Evolutionary conservation across 2,797 vertebrate genomes (phyloP).

Genomic region (Sebastes aleutianus): DNA sequence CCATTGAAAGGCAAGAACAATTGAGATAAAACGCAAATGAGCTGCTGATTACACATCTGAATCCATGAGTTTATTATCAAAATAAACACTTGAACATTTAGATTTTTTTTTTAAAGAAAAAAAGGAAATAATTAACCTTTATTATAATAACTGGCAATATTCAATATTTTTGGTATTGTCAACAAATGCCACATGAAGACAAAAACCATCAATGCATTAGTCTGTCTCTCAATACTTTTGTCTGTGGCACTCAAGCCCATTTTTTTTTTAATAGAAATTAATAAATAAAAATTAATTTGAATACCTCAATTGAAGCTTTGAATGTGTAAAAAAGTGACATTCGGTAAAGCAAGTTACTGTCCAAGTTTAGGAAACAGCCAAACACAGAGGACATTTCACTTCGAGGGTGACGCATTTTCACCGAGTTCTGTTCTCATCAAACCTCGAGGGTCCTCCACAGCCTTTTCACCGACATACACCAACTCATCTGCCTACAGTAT

Average conservation of each 20-base stretch:
- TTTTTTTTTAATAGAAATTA: no score
- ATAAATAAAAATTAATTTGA: no score
- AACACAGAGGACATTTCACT: conserved; percentile 17
- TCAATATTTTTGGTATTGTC: no score
- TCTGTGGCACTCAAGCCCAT: neutral
- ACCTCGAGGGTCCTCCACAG: conserved; percentile 23
- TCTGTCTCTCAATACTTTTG: no score
- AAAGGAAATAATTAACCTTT: neutral
- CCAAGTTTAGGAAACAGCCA: neutral
- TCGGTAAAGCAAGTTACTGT: neutral
- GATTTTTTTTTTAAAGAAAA: neutral
- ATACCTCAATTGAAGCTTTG: neutral
- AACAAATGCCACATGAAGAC: no score
- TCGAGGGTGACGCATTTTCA: neutral
- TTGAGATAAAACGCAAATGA: neutral
- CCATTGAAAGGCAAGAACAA: neutral
- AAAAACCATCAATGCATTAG: no score
- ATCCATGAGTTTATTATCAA: neutral
- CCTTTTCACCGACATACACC: neutral
- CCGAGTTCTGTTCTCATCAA: neutral
- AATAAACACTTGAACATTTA: neutral
- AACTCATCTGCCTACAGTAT: conserved; percentile 17
- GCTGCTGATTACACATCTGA: neutral
- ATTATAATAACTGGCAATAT: neutral
- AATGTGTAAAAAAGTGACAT: neutral